These are phyloP conservation scores for Scaptomyza hsui DNA, from an alignment of 1,140 invertebrate genomes.

Conservation along the genomic window DNA sequence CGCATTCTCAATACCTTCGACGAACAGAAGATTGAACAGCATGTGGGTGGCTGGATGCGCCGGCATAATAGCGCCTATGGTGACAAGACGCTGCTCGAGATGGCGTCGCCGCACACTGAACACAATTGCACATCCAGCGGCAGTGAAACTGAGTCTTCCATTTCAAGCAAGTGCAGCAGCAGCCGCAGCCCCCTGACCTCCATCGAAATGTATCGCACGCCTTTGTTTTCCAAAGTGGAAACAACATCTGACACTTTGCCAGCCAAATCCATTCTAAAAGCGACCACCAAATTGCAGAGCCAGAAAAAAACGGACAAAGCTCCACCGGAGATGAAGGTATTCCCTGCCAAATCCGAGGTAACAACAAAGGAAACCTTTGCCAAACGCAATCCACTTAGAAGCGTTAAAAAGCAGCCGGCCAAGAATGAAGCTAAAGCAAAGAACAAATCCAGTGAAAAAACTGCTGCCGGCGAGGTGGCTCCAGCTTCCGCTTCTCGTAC, in stretches of 20 bases:
- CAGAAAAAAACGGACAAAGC: neutral
- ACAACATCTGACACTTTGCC: no score
- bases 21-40: slow-evolving; percentile 64
- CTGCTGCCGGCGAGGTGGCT: slow-evolving; percentile 19
- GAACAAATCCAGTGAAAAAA: neutral
- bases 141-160: slow-evolving; percentile 51
- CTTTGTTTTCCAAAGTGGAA: slow-evolving; percentile 1
- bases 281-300: neutral
- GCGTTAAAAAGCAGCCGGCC: neutral
- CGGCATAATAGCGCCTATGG: slow-evolving; percentile 58
- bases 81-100: slow-evolving; percentile 4
- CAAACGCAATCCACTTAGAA: neutral
- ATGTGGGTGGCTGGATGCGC: slow-evolving; percentile 69
- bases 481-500: neutral
- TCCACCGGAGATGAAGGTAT: neutral
- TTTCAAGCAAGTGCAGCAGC: slow-evolving; percentile 21
- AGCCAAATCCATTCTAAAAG: neutral
- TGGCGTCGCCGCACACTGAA: neutral
- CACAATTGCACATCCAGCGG: slow-evolving; percentile 11
- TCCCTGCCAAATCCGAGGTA: neutral
- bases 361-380: neutral
- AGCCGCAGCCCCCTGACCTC: slow-evolving; percentile 50
- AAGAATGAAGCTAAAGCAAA: neutral
- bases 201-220: slow-evolving; percentile 71
- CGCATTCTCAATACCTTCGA: slow-evolving; percentile 73